Base-by-base conservation (phyloP, 2,888 invertebrate genomes). In the Liodrosophila aerea region DNA sequence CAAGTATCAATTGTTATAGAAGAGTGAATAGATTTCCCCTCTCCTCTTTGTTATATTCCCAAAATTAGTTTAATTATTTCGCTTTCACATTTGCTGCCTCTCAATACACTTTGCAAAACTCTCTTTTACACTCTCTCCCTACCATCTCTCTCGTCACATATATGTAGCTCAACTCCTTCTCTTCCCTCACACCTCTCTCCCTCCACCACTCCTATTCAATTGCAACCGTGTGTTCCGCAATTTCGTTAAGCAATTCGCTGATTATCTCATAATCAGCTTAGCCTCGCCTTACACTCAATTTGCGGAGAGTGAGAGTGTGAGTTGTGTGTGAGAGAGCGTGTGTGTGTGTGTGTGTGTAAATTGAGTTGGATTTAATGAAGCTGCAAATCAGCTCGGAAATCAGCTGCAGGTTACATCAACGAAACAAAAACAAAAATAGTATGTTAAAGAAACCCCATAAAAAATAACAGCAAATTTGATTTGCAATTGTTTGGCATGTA, bases 191-290 rank as follows among this genome's bases (percentile, higher is more conserved):
- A n/a, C 8, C 2, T 15, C 36, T 62, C 30, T 51, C 12, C 33
- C 13, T 37, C 50, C 41, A 36, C 30, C 31, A 30, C 43, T 51
- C 3, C 34, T 11, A 9, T 37, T 13, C 8, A 31, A 12, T 45
- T 40, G 36, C 39, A 40, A 39, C 44, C 39, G 39, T 18, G 47
- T 59, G 45, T 69, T 68, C 56, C 54, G 56, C 58, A 67, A 71
- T 67, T 67, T 45, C 43, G 64, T 82, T 82, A 54, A 54, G 78
- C 67, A 82, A 77, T 73, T 75, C 39, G 43, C 51, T 73, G 76
- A 73, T 78, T 82, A 77, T 82, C 82, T 73, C 76, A 82, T 77
- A 82, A 77, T 82, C 82, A 75, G 73, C 73, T 64, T 67, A 50
- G 63, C 67, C 70, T 60, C 60, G 60, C 43, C 73, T 58, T 73